Percentiles rank a stretch among this genome's conserved stretches.
Conservation (phyloP, 2,888 invertebrate species). For the Ennomos fuscantarius region DNA sequence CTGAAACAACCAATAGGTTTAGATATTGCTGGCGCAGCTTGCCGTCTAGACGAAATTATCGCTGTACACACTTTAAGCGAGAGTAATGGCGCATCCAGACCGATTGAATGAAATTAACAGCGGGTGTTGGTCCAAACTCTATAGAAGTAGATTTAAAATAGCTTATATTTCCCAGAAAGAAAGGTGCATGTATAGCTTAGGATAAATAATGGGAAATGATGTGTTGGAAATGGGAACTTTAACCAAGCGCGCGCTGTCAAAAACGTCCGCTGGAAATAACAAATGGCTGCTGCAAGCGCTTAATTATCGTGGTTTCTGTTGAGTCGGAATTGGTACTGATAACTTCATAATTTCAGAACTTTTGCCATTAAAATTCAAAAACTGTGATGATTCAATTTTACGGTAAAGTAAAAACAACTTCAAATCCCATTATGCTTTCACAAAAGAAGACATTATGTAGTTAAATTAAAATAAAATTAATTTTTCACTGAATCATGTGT, state of each 20-base stretch:
- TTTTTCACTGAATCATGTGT: too few species aligned
- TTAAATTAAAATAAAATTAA: too few species aligned
- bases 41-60: constrained; percentile 37
- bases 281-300: constrained; percentile 10
- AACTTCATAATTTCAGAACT: constrained; percentile 2
- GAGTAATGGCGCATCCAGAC: constrained; percentile 19
- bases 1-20: constrained; percentile 47
- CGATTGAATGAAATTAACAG: constrained; percentile 26
- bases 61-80: constrained; percentile 28
- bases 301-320: constrained; percentile 5
- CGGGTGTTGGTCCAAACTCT: constrained; percentile 5
- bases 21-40: constrained; percentile 32
- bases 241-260: background rate
- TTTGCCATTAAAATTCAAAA: background rate
- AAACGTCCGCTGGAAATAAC: constrained; percentile 3
- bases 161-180: background rate
- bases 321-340: background rate
- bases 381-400: too few species aligned
- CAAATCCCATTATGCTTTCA: background rate
- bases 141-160: constrained; percentile 6
- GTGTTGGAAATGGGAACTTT: background rate
- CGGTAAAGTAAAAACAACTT: background rate
- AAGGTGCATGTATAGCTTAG: too few species aligned
- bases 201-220: too few species aligned
- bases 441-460: too few species aligned